phyloP scores from a whole-genome alignment of 2,888 invertebrate species.

The Ypsolopha scabrella region DNA sequence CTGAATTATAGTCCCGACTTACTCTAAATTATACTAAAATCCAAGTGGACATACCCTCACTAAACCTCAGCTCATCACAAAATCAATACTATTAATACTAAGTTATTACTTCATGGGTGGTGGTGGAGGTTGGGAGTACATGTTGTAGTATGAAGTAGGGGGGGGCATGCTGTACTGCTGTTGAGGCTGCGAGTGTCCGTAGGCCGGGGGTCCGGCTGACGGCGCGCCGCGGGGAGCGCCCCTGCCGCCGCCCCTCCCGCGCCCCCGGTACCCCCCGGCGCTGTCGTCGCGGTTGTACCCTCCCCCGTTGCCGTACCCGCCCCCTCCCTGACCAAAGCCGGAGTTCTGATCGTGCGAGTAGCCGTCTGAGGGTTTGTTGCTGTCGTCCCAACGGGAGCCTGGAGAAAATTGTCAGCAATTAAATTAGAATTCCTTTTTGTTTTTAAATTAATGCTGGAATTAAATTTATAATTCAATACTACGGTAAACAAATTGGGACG shows the following conservation, averaged over 20 bases:
- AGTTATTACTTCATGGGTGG: not conserved
- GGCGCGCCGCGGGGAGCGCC: slow-evolving; percentile 2
- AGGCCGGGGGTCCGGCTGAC: not conserved
- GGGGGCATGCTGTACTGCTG: slow-evolving; percentile 28
- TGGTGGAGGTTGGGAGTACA: slow-evolving; percentile 52
- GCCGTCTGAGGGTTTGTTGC: slow-evolving; percentile 4
- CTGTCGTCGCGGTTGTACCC: slow-evolving; percentile 11
- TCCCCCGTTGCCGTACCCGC: slow-evolving; percentile 12
- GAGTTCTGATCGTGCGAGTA: slow-evolving; percentile 7
- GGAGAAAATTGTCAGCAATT: not conserved
- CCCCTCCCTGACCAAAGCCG: slow-evolving; percentile 4
- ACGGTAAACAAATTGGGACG: not conserved
- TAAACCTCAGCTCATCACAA: not conserved
- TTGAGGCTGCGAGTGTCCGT: not conserved
- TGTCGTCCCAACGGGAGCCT: slow-evolving; percentile 3
- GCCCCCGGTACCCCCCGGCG: slow-evolving; percentile 13
- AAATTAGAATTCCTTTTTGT: not conserved
- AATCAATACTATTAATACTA: not conserved
- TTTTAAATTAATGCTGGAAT: not conserved
- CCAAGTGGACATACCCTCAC: too few relatives aligned
- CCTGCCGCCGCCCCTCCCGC: slow-evolving; percentile 7
- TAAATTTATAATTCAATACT: not conserved
- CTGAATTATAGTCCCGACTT: too few relatives aligned
- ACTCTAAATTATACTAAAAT: too few relatives aligned
- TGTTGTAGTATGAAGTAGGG: slow-evolving; percentile 52